Evolutionary conservation across 2,888 invertebrate genomes (phyloP).

Genomic region (Latrodectus elegans): DNA sequence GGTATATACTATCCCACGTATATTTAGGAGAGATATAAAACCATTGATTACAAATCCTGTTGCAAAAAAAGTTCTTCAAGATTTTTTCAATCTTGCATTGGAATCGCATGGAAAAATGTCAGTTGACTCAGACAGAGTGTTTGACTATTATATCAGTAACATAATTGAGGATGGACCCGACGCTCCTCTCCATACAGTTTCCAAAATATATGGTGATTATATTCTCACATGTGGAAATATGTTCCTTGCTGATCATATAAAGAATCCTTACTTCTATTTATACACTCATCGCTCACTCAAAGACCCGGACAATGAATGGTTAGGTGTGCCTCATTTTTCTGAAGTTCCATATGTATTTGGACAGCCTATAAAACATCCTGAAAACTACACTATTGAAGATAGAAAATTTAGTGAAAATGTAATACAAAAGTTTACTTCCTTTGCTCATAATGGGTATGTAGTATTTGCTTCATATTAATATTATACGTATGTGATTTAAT

Average conservation of each 20-base stretch:
- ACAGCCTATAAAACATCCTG: too few relatives aligned
- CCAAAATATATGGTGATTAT: not conserved
- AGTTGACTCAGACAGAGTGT: not conserved
- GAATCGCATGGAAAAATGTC: not conserved
- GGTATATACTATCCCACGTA: not conserved
- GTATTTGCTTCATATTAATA: too few relatives aligned
- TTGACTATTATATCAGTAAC: not conserved
- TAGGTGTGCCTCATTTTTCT: not conserved
- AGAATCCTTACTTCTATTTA: not conserved
- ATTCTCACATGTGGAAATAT: not conserved
- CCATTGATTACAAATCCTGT: not conserved
- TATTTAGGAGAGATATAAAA: not conserved
- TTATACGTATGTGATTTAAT: too few relatives aligned
- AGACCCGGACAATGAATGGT: not conserved
- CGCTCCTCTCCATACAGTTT: not conserved
- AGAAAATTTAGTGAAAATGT: too few relatives aligned
- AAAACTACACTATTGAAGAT: too few relatives aligned
- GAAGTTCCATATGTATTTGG: too few relatives aligned
- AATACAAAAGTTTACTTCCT: too few relatives aligned
- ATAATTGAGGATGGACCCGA: not conserved
- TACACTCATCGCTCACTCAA: not conserved
- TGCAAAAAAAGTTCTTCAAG: not conserved
- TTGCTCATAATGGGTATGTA: too few relatives aligned
- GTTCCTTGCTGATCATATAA: not conserved
- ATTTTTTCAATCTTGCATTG: not conserved